Evolutionary conservation across 2,888 invertebrate species (phyloP).

Genomic region (Drosophila crucigera): DNA sequence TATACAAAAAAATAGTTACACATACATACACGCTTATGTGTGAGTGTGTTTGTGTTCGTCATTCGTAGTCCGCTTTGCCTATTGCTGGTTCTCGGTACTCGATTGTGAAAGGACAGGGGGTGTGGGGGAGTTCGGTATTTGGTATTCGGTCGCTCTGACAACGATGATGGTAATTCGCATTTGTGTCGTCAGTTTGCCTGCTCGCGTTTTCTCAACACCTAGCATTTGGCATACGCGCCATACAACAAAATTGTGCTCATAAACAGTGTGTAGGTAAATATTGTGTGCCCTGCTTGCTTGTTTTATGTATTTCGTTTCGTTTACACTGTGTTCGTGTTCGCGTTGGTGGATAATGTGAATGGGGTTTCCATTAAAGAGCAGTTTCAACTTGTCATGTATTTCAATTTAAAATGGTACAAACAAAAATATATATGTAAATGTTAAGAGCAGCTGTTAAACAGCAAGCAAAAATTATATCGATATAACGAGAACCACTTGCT

Average conservation of each 20-base stretch:
- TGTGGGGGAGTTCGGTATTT: conserved; percentile 9
- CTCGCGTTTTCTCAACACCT: conserved; percentile 76
- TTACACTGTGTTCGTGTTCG: neutral
- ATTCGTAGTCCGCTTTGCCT: conserved; percentile 33
- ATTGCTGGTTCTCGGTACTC: conserved; percentile 11
- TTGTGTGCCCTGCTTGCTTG: conserved; percentile 8
- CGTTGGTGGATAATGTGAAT: neutral
- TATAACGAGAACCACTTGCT: conserved; percentile 44
- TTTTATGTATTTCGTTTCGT: neutral
- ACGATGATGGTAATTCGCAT: conserved; percentile 33
- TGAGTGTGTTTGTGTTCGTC: conserved; percentile 2
- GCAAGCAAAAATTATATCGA: conserved; percentile 34
- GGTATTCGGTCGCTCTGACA: conserved; percentile 11
- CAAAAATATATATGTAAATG: conserved; percentile 27
- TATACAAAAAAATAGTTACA: neutral
- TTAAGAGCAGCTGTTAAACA: conserved; percentile 43
- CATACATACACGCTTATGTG: neutral
- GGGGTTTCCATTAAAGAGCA: conserved; percentile 38
- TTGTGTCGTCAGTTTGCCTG: conserved; percentile 47
- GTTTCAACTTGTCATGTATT: conserved; percentile 6
- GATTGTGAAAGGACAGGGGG: neutral
- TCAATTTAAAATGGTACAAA: conserved; percentile 29
- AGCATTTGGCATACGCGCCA: conserved; percentile 79
- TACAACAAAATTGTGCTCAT: conserved; percentile 82
- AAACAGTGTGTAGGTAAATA: conserved; percentile 75